Evolutionary conservation across 2,113 vertebrate species (phyloP), one percentile per base, ranked within the genome.

Genomic region (Poicephalus gulielmi): DNA sequence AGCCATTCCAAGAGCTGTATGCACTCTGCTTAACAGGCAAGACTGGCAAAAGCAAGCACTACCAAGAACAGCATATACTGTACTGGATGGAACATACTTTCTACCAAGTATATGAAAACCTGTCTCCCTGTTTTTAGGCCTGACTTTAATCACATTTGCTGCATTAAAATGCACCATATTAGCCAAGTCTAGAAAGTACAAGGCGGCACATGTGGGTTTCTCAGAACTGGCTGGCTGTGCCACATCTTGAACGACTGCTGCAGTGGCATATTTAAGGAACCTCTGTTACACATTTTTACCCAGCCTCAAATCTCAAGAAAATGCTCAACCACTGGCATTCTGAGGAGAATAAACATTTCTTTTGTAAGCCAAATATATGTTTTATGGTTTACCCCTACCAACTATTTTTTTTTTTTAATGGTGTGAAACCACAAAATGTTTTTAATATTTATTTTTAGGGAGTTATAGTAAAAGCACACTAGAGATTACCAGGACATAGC

Each of bases 361-460:
- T 69, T 85, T 88, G 28, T 75, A 93, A 95, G 67, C 90, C 91
- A 88, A 87, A 87, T 92, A 55, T 39, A 91, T 80, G 59, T 85
- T 89, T 93, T 91, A 88, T 60, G 79, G 75, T 81, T 90, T 92
- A 60, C 49, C 23, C 63, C 60, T 39, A 83, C 63, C 55, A 63
- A 25, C 55, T 22, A 76, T 66, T 73, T 70, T 71, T 64, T 76
- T 92, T 71, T 71, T 71, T 69, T 37, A 59, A 83, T 71, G 43
- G 68, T 95, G 90, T 92, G 60, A 86, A 96, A 90, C 82, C 91
- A 95, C 90, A 62, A 83, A 76, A 70, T 49, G 7, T 64, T 93
- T 94, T 93, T 63, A 91, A 41, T 76, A 83, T 75, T 82, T 96
- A 50, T 77, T 92, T 96, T 86, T 47, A 33, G 53, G 41, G 59